Percentiles rank a stretch among this genome's conserved stretches.
phyloP scores from a whole-genome alignment of 2,113 vertebrate genomes.

The Carassius carassius region DNA sequence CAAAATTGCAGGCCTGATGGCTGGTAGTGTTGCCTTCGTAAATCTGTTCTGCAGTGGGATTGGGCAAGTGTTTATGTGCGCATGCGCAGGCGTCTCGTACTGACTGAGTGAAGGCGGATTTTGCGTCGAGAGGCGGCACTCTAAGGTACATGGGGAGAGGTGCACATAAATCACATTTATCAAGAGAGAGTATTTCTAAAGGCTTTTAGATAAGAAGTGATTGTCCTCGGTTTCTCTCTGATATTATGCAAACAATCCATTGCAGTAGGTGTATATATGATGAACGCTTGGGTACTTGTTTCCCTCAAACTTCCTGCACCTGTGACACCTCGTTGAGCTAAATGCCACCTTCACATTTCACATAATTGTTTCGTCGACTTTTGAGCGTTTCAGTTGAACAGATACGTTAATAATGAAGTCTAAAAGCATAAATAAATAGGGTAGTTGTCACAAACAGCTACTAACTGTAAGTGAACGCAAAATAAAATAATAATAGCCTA shows the following conservation, averaged over 20 bases:
- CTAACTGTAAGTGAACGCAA: too few species aligned
- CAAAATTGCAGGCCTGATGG: conserved; percentile 52
- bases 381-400: not conserved
- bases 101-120: conserved; percentile 30
- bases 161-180: not conserved
- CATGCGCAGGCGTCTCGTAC: conserved; percentile 37
- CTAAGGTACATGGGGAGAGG: not conserved
- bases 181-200: conserved; percentile 1
- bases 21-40: conserved; percentile 47
- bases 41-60: conserved; percentile 49
- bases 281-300: conserved; percentile 5
- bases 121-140: conserved; percentile 39
- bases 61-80: conserved; percentile 53
- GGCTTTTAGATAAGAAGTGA: conserved; percentile 16
- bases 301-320: conserved; percentile 13
- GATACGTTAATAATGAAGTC: not conserved
- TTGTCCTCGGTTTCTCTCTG: not conserved
- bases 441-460: too few species aligned
- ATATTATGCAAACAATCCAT: conserved; percentile 13
- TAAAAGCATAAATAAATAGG: too few species aligned
- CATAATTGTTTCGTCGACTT: not conserved
- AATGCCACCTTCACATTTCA: not conserved
- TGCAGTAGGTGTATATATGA: not conserved
- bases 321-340: conserved; percentile 23
- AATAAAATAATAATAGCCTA: too few species aligned